Evolutionary conservation across 2,888 invertebrate species (phyloP).

Genomic region (Clunio marinus): DNA sequence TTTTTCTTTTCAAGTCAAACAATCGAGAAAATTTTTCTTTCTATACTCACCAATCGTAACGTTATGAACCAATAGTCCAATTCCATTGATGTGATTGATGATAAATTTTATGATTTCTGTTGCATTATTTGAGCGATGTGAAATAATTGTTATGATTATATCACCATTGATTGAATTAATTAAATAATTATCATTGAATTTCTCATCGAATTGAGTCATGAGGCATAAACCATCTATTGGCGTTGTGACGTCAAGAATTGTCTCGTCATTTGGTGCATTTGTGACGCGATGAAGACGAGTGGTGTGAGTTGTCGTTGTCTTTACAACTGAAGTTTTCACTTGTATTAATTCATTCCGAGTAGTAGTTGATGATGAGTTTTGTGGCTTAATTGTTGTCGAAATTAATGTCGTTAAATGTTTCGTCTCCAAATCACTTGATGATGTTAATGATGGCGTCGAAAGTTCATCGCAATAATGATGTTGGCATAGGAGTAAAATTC

Average conservation of each 20-base stretch:
- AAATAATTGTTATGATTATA: conserved; percentile 48
- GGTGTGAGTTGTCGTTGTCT: not conserved
- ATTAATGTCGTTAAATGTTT: conserved; percentile 4
- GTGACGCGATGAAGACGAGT: not conserved
- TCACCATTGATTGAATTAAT: conserved; percentile 49
- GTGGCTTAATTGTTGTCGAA: not conserved
- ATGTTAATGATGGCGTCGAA: conserved; percentile 9
- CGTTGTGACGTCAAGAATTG: conserved; percentile 11
- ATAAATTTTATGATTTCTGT: conserved; percentile 48
- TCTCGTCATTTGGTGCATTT: not conserved
- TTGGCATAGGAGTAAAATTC: conserved; percentile 5
- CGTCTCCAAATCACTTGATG: conserved; percentile 1
- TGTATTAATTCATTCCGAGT: not conserved
- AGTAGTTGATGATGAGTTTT: not conserved
- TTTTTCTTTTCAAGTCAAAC: not conserved
- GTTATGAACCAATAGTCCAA: conserved; percentile 47
- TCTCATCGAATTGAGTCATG: not conserved
- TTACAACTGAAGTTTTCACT: not conserved
- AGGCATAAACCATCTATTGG: conserved; percentile 2
- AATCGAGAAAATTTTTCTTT: too few species aligned
- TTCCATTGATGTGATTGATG: conserved; percentile 49
- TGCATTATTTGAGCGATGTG: conserved; percentile 43
- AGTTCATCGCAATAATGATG: conserved; percentile 19
- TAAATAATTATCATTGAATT: conserved; percentile 42
- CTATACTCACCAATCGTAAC: conserved; percentile 48